phyloP scores from a whole-genome alignment of 2,113 vertebrate genomes.

The Oreochromis spilurus region DNA sequence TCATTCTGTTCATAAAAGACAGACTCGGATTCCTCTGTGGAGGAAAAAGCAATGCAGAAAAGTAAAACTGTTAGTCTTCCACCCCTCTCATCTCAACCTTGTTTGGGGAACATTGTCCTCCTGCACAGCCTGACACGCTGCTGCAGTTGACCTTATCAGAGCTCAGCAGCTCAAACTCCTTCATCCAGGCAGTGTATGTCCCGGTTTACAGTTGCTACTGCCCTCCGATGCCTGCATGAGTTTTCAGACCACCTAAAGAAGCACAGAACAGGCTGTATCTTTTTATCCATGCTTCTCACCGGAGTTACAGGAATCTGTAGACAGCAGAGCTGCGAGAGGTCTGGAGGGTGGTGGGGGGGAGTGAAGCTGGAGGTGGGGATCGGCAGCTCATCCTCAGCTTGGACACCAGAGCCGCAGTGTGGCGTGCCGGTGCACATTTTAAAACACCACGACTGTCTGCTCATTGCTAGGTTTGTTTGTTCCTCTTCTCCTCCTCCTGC shows the following conservation, averaged over 20 bases:
- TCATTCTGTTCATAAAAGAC: conserved; percentile 2
- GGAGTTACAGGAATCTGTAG: conserved; percentile 24
- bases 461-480: conserved; percentile 38
- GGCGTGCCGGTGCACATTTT: conserved; percentile 78
- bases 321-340: conserved; percentile 27
- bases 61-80: background rate
- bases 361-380: conserved; percentile 27
- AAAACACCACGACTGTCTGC: conserved; percentile 54
- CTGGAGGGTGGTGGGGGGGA: background rate
- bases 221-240: background rate
- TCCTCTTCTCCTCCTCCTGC: background rate
- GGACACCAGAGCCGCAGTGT: conserved; percentile 73
- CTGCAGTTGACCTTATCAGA: conserved; percentile 43
- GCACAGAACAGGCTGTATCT: conserved; percentile 30
- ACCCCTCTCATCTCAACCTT: background rate
- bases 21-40: background rate
- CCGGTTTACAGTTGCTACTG: background rate
- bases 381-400: conserved; percentile 50
- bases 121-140: background rate
- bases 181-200: background rate
- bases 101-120: conserved; percentile 4
- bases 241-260: conserved; percentile 35
- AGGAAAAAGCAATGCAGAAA: background rate
- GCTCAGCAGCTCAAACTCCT: background rate
- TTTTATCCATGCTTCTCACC: conserved; percentile 11